Conservation (phyloP, 2,888 invertebrate species). For the Autographa pulchrina region DNA sequence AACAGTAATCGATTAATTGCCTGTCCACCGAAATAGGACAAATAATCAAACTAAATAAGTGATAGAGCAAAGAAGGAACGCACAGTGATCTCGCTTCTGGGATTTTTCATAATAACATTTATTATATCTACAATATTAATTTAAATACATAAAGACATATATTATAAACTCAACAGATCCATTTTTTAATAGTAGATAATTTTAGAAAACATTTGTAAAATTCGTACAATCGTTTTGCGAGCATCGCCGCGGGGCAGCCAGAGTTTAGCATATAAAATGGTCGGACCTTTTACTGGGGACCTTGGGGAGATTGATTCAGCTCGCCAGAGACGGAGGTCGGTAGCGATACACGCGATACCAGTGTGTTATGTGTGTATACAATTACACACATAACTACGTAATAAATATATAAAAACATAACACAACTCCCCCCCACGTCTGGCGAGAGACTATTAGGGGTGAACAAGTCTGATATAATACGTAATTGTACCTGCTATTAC, state of each 20-base stretch:
- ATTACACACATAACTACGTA: background rate
- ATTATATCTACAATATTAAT: background rate
- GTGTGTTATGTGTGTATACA: background rate
- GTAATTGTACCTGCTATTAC: too few species aligned
- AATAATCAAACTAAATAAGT: too few species aligned
- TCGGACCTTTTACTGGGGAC: constrained; percentile 79
- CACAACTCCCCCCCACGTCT: background rate
- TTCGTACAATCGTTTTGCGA: constrained; percentile 32
- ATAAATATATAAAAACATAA: background rate
- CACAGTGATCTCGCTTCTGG: too few species aligned
- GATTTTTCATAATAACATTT: too few species aligned
- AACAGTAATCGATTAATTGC: too few species aligned
- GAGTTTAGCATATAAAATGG: constrained; percentile 65
- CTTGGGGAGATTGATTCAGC: constrained; percentile 85
- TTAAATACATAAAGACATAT: background rate
- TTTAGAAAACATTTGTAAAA: constrained; percentile 23
- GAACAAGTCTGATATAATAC: too few species aligned
- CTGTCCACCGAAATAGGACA: too few species aligned
- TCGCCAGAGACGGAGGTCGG: constrained; percentile 76
- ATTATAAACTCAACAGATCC: background rate
- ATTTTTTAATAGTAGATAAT: background rate
- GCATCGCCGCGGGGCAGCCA: constrained; percentile 37
- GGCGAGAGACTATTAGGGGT: too few species aligned
- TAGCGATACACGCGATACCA: constrained; percentile 32
- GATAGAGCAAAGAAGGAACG: too few species aligned